Evolutionary conservation across 2,113 vertebrate species (phyloP).

Genomic region (Anseranas semipalmata): DNA sequence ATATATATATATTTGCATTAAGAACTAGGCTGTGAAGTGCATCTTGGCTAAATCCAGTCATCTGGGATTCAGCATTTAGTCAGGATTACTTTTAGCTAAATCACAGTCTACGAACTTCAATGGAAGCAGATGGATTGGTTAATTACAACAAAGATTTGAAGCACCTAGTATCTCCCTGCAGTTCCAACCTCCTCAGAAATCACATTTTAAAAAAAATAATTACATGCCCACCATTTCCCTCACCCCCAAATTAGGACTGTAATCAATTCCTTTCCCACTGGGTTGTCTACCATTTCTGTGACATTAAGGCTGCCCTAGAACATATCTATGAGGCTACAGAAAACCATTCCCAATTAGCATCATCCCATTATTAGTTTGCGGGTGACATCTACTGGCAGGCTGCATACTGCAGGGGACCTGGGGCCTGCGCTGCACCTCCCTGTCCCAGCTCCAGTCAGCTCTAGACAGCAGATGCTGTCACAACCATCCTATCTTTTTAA

Average conservation of each 20-base stretch:
- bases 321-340: neutral
- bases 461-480: neutral
- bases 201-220: neutral
- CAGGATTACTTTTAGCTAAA: neutral
- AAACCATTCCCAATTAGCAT: neutral
- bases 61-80: neutral
- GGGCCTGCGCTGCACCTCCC: neutral
- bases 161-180: neutral
- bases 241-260: neutral
- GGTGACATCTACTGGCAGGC: slow-evolving; percentile 12
- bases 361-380: neutral
- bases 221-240: neutral
- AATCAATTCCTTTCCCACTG: neutral
- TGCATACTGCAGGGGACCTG: neutral
- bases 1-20: neutral
- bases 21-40: neutral
- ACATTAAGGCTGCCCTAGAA: neutral
- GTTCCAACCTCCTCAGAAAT: neutral
- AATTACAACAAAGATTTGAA: neutral
- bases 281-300: neutral
- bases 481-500: neutral
- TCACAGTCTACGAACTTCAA: neutral
- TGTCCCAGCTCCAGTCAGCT: neutral
- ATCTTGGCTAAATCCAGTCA: neutral
- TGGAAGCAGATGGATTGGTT: neutral